Percentiles rank a stretch among this genome's conserved stretches.
Evolutionary conservation across 1,140 invertebrate species (phyloP).

Genomic region (Scaptomyza montana): DNA sequence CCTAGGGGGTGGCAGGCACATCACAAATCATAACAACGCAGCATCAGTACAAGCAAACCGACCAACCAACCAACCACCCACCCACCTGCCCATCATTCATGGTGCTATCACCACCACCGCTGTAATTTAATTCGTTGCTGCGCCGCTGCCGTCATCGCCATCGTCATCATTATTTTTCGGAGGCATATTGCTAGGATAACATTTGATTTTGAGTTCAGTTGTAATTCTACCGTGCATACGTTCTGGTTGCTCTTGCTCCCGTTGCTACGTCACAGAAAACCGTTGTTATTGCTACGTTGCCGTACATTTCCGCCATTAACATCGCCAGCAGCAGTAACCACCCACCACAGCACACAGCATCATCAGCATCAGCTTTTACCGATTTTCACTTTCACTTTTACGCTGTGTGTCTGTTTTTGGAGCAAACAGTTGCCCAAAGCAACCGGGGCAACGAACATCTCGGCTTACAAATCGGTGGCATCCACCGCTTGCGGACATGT

Average conservation of each 20-base stretch:
- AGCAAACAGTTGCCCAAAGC: slow-evolving; percentile 62
- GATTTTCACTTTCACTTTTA: slow-evolving; percentile 75
- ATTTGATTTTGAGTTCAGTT: slow-evolving; percentile 84
- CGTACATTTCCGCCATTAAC: slow-evolving; percentile 28
- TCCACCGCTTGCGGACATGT: slow-evolving; percentile 30
- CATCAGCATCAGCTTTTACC: slow-evolving; percentile 1
- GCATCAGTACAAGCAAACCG: slow-evolving; percentile 10
- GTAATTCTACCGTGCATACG: slow-evolving; percentile 84
- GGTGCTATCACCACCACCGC: slow-evolving; percentile 46
- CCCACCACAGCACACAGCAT: slow-evolving; percentile 22
- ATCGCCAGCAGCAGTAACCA: slow-evolving; percentile 3
- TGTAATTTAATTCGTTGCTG: slow-evolving; percentile 80
- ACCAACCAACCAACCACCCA: slow-evolving; percentile 4
- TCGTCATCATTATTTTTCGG: slow-evolving; percentile 80
- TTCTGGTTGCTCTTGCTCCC: slow-evolving; percentile 71
- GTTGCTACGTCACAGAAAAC: slow-evolving; percentile 67
- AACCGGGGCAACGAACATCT: slow-evolving; percentile 56
- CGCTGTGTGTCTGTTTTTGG: neutral
- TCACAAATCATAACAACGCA: slow-evolving; percentile 66
- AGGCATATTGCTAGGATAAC: slow-evolving; percentile 84
- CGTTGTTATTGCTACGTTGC: slow-evolving; percentile 8
- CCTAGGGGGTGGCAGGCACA: slow-evolving; percentile 28
- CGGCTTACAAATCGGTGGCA: slow-evolving; percentile 40
- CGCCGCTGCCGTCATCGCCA: slow-evolving; percentile 59
- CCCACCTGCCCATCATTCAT: slow-evolving; percentile 23